Evolutionary conservation across 2,888 invertebrate genomes (phyloP).

Genomic region (Agrotis exclamationis): DNA sequence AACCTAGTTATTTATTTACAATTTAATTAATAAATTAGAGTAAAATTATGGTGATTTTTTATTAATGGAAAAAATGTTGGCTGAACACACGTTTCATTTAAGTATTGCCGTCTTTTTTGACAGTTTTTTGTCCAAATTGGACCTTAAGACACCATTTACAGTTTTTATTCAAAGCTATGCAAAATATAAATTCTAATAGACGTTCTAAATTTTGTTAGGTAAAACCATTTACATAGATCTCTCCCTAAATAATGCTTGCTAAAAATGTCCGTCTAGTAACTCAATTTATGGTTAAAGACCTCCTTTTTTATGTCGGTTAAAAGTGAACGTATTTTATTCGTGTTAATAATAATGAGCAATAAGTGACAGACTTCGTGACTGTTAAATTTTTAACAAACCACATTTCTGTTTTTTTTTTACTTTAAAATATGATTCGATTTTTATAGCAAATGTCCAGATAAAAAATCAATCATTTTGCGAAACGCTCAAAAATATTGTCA

Average conservation of each 20-base stretch:
- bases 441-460: background rate
- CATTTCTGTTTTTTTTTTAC: conserved; percentile 1
- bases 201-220: background rate
- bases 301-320: background rate
- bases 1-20: conserved; percentile 88
- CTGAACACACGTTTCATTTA: conserved; percentile 60
- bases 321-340: background rate
- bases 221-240: background rate
- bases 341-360: conserved; percentile 49
- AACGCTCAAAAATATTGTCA: background rate
- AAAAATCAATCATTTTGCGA: background rate
- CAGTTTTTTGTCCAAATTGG: conserved; percentile 17
- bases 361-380: conserved; percentile 35
- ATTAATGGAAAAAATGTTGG: conserved; percentile 59
- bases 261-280: background rate
- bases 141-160: conserved; percentile 29
- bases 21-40: conserved; percentile 81
- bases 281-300: background rate
- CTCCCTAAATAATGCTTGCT: background rate
- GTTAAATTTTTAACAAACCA: conserved; percentile 3
- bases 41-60: conserved; percentile 64
- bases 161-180: conserved; percentile 24
- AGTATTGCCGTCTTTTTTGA: conserved; percentile 26
- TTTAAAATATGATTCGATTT: conserved; percentile 13
- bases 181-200: conserved; percentile 26